Conservation (phyloP, 2,888 invertebrate genomes). For the Drosophila robusta region DNA sequence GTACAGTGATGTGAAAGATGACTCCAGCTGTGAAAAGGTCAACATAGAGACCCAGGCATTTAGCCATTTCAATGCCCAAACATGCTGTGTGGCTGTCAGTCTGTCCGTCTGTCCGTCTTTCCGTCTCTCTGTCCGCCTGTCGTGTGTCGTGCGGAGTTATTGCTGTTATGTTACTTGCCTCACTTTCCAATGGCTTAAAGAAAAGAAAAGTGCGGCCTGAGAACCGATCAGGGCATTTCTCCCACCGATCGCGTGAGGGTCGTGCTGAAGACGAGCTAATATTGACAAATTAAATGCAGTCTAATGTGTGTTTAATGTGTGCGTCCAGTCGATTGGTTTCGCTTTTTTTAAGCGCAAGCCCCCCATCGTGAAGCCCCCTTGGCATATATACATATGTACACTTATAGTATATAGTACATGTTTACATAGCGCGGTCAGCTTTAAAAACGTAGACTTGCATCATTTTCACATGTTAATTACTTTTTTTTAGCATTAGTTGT, state of each 20-base stretch:
- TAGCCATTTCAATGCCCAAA: conserved; percentile 46
- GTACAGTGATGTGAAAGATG: conserved; percentile 67
- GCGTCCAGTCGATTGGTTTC: conserved; percentile 37
- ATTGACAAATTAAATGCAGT: conserved; percentile 80
- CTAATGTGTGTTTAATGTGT: conserved; percentile 77
- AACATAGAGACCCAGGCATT: conserved; percentile 65
- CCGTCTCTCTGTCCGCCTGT: conserved; percentile 15
- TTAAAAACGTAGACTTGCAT: conserved; percentile 15
- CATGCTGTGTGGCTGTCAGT: conserved; percentile 37
- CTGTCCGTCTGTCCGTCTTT: conserved; percentile 4
- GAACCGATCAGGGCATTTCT: conserved; percentile 63
- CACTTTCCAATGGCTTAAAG: conserved; percentile 71
- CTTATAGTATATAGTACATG: neutral
- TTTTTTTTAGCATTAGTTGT: conserved; percentile 19
- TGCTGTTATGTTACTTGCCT: conserved; percentile 56
- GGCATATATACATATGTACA: neutral
- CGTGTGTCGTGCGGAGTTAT: conserved; percentile 71
- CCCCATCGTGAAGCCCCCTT: conserved; percentile 11
- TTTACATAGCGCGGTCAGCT: conserved; percentile 7
- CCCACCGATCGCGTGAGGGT: conserved; percentile 15
- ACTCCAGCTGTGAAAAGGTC: conserved; percentile 78
- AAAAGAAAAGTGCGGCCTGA: conserved; percentile 77
- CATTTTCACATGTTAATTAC: conserved; percentile 44
- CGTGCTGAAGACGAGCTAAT: conserved; percentile 55
- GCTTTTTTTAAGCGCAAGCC: neutral